Base-by-base conservation (phyloP, 2,888 invertebrate species). In the Adelognathus sp. region DNA sequence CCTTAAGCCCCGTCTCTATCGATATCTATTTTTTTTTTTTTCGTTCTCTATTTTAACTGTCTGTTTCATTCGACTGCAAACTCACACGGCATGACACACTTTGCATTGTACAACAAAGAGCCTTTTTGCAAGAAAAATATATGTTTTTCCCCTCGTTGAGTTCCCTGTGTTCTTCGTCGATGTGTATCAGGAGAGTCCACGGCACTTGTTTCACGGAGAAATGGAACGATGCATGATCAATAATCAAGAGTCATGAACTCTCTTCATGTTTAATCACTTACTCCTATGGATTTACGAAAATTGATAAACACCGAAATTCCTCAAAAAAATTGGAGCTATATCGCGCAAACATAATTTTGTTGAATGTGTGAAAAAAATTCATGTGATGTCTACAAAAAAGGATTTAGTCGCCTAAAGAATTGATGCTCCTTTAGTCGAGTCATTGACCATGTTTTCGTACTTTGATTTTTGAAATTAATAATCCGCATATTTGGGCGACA, bases 11-110 rank as follows among this genome's bases (percentile, higher is more conserved):
- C 29, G 14, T 74, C 27, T 67, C 5, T 46, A 24, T n/a, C n/a
- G n/a, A n/a, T 16, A 6, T 63, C 33, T 27, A 31, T 64, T 36
- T 41, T 27, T 18, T 14, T 44, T 36, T 21, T 29, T 52, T 29
- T 61, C 39, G 60, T 64, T 73, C 14, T 70, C 69, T 27, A 29
- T 66, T 52, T 24, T n/a, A 24, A 50, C 50, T 73, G 50, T 73
- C 63, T 70, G 52, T 78, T 74, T 67, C 33, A 46, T 69, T 64
- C 64, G 64, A 24, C 52, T 64, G 39, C 44, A 61, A 66, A 73
- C 50, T 61, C 39, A 71, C 61, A 71, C 63, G 39, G 79, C 79
- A 79, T 79, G 79, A 46, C 11, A 72, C 75, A 61, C 75, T 29
- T 79, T 18, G 61, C 66, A 63, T 75, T 54, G 21, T 39, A 71